A percentile compares a stretch with the other conserved stretches of the same genome.
Conservation (phyloP, 64 coral and sea anemone genomes). For the Orbicella faveolata region DNA sequence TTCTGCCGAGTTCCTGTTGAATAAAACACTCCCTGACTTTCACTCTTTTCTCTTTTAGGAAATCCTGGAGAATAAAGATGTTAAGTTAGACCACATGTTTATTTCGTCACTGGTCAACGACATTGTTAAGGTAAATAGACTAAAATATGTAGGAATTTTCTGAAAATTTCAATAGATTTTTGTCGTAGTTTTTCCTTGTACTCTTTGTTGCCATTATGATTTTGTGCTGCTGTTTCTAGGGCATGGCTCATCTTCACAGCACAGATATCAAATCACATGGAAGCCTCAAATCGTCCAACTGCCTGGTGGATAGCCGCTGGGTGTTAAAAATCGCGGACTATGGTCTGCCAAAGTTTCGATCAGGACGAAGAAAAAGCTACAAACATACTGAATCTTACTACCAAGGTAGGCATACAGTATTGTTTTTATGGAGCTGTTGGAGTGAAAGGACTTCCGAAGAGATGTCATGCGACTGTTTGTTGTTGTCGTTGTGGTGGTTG, state of each 20-base stretch:
- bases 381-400: conserved; percentile 15
- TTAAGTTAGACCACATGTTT: conserved; percentile 93
- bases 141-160: neutral
- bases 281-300: conserved; percentile 92
- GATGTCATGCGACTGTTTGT: too few relatives aligned
- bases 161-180: neutral
- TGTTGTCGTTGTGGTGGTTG: neutral
- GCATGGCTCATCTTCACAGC: conserved; percentile 87
- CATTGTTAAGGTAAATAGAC: conserved; percentile 71
- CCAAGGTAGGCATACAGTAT: conserved; percentile 47
- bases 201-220: neutral
- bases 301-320: conserved; percentile 95
- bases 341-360: conserved; percentile 84
- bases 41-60: conserved; percentile 37
- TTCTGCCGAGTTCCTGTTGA: neutral
- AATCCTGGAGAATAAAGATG: conserved; percentile 90
- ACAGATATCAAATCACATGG: conserved; percentile 93
- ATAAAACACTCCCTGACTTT: neutral
- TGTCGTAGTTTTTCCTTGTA: neutral
- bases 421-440: too few relatives aligned
- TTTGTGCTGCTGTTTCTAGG: conserved; percentile 27
- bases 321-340: conserved; percentile 95
- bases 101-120: conserved; percentile 85
- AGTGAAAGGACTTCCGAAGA: too few relatives aligned
- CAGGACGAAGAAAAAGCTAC: conserved; percentile 70